These are phyloP conservation scores for Thamnophis sirtalis DNA, from an alignment of 2,113 vertebrate genomes.

Conservation along the genomic window DNA sequence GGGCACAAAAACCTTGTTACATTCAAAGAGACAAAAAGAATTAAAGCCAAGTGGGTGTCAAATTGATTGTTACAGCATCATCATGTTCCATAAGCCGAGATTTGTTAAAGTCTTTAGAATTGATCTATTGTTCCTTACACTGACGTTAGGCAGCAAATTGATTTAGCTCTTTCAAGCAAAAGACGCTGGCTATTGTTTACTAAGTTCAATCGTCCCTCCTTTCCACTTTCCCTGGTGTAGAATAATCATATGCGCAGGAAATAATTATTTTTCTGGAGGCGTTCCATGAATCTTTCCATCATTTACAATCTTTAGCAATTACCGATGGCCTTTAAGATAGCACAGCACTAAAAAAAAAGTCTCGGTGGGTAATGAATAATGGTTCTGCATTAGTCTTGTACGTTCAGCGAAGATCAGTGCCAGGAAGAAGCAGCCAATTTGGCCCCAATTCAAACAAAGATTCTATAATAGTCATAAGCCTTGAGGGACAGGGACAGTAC, in stretches of 20 bases:
- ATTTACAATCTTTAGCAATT: conserved; percentile 24
- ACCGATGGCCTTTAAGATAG: conserved; percentile 18
- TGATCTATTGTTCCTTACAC: not conserved
- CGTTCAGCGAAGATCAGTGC: not conserved
- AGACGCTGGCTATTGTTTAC: not conserved
- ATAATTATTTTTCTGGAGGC: conserved; percentile 29
- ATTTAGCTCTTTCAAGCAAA: not conserved
- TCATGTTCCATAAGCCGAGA: not conserved
- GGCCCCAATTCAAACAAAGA: not conserved
- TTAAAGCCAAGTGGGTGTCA: not conserved
- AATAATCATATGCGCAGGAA: not conserved
- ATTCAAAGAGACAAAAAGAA: not conserved
- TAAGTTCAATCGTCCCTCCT: conserved; percentile 1
- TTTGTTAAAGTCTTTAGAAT: conserved; percentile 1
- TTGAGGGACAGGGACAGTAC: not conserved
- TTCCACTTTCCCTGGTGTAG: not conserved
- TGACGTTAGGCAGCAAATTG: not conserved
- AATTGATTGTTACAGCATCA: not conserved
- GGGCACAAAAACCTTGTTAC: not conserved
- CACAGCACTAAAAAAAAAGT: conserved; percentile 1
- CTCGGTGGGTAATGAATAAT: conserved; percentile 16
- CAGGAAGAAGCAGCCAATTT: not conserved
- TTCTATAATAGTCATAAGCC: conserved; percentile 20
- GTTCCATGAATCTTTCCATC: conserved; percentile 18
- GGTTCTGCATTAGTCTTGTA: not conserved